Base-by-base conservation (phyloP, 2,797 vertebrate genomes). In the Sebastiscus tertius region DNA sequence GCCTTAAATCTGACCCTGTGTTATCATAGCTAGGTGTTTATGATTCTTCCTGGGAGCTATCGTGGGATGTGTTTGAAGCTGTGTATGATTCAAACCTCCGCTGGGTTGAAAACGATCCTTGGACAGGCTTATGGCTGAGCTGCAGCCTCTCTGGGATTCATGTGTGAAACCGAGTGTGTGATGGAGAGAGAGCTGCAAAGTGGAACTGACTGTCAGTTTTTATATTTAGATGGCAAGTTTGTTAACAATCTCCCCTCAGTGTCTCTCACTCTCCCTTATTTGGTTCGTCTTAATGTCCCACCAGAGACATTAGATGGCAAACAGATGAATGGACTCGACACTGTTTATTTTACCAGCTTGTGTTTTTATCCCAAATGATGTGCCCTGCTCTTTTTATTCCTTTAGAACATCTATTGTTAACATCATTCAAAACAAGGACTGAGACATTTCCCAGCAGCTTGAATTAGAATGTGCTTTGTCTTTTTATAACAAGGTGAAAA, bases 221-320 rank as follows among this genome's bases (percentile, higher is more conserved):
- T 94, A 91, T 91, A 91, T 87, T 93, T 92, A 93, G 92, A 92
- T 64, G 66, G 65, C 72, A 68, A 83, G 74, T 88, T 89, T 77
- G 75, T 88, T 87, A 87, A 82, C 85, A 86, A 55, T 60, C 80
- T 60, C 62, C 67, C 66, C 75, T 59, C 80, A 12, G 24, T 75
- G 81, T 81, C 82, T 89, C 77, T 83, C 84, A 71, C 77, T 81
- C 62, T 42, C n/a, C 72, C 42, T 20, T 24, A 26, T 87, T 56
- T 67, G 78, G 64, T 84, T 81, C 68, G 63, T 60, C 65, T 46
- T 72, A 82, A 74, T 49, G 27, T 86, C 81, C 67, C 86, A 75
- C 22, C 54, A 65, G 87, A 84, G 70, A 84, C 59, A 7, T 58
- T 34, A 65, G 33, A 80, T 66, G 27, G 55, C 78, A 69, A 85